phyloP scores from a whole-genome alignment of 1,140 invertebrate genomes.

The Pantala flavescens region DNA sequence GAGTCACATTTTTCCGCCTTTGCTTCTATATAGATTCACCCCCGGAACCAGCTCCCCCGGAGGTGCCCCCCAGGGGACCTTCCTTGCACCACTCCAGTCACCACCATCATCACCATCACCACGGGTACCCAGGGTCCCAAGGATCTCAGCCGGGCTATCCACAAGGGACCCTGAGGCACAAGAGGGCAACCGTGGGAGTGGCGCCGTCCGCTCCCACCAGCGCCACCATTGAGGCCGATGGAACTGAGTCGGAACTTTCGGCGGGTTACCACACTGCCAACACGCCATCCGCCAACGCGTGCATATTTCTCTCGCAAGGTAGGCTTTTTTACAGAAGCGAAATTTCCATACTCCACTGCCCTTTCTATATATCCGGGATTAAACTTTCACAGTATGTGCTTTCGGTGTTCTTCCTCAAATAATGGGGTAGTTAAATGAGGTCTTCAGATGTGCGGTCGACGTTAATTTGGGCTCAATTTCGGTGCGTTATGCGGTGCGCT shows the following conservation, averaged over 20 bases:
- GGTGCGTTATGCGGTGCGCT: too few relatives aligned
- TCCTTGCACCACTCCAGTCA: conserved; percentile 43
- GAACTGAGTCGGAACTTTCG: conserved; percentile 12
- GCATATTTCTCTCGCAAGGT: conserved; percentile 23
- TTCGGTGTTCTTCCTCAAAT: too few relatives aligned
- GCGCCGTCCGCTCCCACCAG: not conserved
- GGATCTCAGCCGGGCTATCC: not conserved
- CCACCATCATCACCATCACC: not conserved
- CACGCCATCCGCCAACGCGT: conserved; percentile 18
- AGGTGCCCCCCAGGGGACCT: conserved; percentile 57
- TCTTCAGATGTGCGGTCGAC: too few relatives aligned
- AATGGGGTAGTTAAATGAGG: too few relatives aligned
- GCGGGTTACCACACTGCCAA: not conserved
- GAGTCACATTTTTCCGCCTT: too few relatives aligned
- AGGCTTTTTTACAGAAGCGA: not conserved
- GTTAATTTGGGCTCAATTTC: too few relatives aligned
- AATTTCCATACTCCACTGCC: too few relatives aligned
- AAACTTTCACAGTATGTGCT: too few relatives aligned
- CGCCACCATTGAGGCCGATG: conserved; percentile 14
- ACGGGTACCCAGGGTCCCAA: not conserved
- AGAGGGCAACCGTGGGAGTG: not conserved
- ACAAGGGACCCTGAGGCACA: not conserved
- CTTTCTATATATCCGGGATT: too few relatives aligned
- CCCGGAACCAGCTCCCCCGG: conserved; percentile 60
- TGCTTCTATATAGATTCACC: conserved; percentile 40